Evolutionary conservation across 2,797 vertebrate species (phyloP).

Genomic region (Anas acuta): DNA sequence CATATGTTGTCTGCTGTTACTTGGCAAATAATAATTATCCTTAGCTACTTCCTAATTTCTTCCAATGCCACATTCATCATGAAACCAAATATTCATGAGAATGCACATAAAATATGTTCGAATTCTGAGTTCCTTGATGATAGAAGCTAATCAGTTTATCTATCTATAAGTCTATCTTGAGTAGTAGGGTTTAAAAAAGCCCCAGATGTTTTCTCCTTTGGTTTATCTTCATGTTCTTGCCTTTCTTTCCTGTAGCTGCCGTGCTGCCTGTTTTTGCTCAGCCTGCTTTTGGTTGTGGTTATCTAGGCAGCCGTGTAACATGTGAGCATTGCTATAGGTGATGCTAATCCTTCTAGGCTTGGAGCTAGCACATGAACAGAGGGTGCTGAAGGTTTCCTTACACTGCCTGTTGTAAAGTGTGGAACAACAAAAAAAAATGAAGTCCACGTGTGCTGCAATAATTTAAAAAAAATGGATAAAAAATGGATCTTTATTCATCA

Average conservation of each 20-base stretch:
- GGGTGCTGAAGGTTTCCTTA: not conserved
- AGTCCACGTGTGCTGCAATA: not conserved
- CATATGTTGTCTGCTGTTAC: not conserved
- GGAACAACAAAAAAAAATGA: not conserved
- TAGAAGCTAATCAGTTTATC: not conserved
- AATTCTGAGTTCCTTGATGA: not conserved
- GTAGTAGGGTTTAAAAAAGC: not conserved
- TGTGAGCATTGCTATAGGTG: not conserved
- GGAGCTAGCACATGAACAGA: not conserved
- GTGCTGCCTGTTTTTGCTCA: not conserved
- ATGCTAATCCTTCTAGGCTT: not conserved
- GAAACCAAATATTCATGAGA: not conserved
- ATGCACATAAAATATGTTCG: not conserved
- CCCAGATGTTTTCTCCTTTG: not conserved
- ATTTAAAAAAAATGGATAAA: slow-evolving; percentile 2
- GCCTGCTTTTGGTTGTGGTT: not conserved
- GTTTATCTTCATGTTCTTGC: not conserved
- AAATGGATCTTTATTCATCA: not conserved
- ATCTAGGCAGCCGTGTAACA: not conserved
- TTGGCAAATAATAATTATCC: not conserved
- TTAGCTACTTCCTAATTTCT: not conserved
- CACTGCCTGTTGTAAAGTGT: not conserved
- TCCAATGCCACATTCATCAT: not conserved
- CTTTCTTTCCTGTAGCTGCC: not conserved
- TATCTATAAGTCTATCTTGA: not conserved